Evolutionary conservation across 2,113 vertebrate species (phyloP), one percentile per base, ranked within the genome.

Genomic region (Xiphophorus hellerii): DNA sequence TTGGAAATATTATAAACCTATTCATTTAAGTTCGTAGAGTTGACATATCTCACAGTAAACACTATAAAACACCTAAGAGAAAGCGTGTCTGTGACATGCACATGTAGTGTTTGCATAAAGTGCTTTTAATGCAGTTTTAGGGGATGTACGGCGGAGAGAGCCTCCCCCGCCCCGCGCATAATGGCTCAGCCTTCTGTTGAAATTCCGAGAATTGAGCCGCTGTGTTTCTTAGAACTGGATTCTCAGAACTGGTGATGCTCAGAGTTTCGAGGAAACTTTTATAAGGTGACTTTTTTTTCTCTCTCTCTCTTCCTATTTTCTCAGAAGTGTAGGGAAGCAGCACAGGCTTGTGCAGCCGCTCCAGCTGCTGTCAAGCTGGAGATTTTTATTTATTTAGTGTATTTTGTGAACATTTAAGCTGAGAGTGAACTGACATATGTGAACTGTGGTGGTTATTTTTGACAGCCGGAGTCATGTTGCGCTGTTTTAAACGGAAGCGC

Each of bases 201-300:
- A 97, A 97, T 98, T 98, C 97, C 97, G 96, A 98, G 97, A 98
- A 98, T 96, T 97, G 94, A 94, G 96, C 95, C 80, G 90, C 93
- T 92, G 93, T 92, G 96, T 96, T 98, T 98, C 97, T 97, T 96
- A 98, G 97, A 98, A 98, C 95, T 95, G 96, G 95, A 95, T 98
- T 98, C 97, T 97, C 96, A 97, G 97, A 98, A 98, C 94, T 95
- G 96, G 95, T 95, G 96, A 96, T 96, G 96, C 94, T 92, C 96
- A 94, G 95, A 96, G 95, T 97, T 98, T 98, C 97, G 96, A 97
- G 96, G 97, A 98, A 98, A 97, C 96, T 95, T 95, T 95, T 91
- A 97, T 96, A 97, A 98, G 97, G 97, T 97, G 96, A 97, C 95
- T 94, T 91, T 91, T 92, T 90, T 89, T 35, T 35, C 33, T 35